These are phyloP conservation scores for Hydrozoanthus tunicans DNA, from an alignment of 64 coral and sea anemone genomes.

Conservation along the genomic window DNA sequence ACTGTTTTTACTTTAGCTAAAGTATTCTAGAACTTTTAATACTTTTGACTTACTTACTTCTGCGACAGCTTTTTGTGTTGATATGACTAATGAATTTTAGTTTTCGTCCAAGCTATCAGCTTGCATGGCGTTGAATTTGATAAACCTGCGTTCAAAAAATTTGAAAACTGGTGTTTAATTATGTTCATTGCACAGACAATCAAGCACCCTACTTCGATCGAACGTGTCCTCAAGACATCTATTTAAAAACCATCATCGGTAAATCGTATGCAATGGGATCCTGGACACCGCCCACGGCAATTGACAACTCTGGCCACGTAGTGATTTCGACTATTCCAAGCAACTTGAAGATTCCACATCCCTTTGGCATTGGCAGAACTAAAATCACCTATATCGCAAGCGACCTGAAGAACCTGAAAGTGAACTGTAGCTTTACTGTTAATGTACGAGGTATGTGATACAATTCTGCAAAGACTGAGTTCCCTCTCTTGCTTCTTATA, in stretches of 20 bases:
- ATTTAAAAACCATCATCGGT: background rate
- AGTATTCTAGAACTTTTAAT: no score
- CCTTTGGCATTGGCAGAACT: slow-evolving; percentile 8
- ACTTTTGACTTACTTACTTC: no score
- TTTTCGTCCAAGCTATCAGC: no score
- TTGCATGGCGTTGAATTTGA: no score
- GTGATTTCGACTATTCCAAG: background rate
- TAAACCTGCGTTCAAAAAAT: no score
- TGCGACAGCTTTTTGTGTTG: no score
- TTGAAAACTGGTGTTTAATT: no score
- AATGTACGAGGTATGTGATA: background rate
- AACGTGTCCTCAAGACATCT: slow-evolving; percentile 17
- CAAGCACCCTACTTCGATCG: background rate
- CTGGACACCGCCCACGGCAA: slow-evolving; percentile 21
- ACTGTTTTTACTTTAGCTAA: no score
- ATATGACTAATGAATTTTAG: no score
- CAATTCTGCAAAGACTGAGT: background rate
- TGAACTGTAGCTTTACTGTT: slow-evolving; percentile 26
- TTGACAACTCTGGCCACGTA: slow-evolving; percentile 10
- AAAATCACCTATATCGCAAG: slow-evolving; percentile 5
- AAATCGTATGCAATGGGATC: background rate
- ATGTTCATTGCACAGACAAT: background rate
- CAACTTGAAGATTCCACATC: background rate
- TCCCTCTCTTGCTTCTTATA: background rate
- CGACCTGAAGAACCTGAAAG: slow-evolving; percentile 6